Base-by-base conservation (phyloP, 53 echinoderm and acorn worm species). In the Stichopus horrens region DNA sequence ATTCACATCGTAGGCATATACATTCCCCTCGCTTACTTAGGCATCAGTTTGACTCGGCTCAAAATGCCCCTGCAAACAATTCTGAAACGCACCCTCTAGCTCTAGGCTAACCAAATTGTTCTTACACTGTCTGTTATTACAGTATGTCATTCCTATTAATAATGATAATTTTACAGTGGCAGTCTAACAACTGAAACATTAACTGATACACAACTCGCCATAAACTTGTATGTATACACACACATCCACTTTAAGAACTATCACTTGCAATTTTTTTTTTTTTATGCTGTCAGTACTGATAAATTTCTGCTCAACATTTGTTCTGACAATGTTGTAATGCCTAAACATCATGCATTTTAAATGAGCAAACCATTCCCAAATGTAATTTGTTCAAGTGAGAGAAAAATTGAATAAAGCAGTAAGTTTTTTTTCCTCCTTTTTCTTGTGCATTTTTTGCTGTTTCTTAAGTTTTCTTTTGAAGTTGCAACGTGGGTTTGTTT, bases 271-370 rank as follows among this genome's bases (percentile, higher is more conserved):
- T 71, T 71, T 20, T 20, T n/a, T 20, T 7, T 81, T 79, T 22
- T 57, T 81, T n/a, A 8, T 21, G 18, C 81, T 21, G 57, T 81
- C 81, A 56, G 56, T 56, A 58, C 57, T 81, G 57, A 81, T 81
- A 55, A 81, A 57, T 37, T 81, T 81, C 58, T 21, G 81, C 57
- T 56, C 20, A 81, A 58, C 81, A 81, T 81, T 71, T 71, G 56
- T 81, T 56, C 56, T 81, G 57, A 81, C 20, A 81, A 81, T 81
- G 81, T 81, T 81, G 81, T 81, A 81, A 58, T 81, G 57, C 81
- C 81, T 81, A 81, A 81, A 81, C 81, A 81, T 58, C 81, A 81
- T 81, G 81, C 81, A 81, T 81, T 81, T 81, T 81, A 81, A 56
- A 81, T 81, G 81, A 81, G 81, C 58, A 10, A 21, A 58, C 81